These are phyloP conservation scores for Pipistrellus pygmaeus DNA, from an alignment of 2,797 vertebrate species.

Conservation along the genomic window DNA sequence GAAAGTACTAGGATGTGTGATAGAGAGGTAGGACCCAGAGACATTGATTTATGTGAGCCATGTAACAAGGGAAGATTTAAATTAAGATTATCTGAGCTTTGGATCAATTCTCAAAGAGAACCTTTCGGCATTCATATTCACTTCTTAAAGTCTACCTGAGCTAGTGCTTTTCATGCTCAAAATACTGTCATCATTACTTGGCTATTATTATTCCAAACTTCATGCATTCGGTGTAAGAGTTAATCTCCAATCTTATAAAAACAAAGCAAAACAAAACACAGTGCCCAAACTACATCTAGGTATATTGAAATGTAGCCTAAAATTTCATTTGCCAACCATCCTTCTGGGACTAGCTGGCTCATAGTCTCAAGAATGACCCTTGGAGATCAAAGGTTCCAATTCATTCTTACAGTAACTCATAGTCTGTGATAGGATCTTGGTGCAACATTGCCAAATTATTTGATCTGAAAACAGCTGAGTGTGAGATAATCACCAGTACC, in stretches of 20 bases:
- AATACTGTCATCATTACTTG: slow-evolving; percentile 14
- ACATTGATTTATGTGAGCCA: background rate
- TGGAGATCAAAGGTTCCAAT: background rate
- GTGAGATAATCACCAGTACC: background rate
- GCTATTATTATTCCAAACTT: background rate
- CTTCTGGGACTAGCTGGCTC: background rate
- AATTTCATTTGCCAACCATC: background rate
- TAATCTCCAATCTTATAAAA: slow-evolving; percentile 30
- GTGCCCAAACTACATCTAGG: background rate
- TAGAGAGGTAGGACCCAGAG: background rate
- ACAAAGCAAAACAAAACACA: background rate
- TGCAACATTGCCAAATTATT: background rate
- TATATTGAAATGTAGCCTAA: slow-evolving; percentile 22
- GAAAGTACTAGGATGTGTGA: background rate
- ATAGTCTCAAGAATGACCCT: background rate
- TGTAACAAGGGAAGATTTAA: slow-evolving; percentile 32
- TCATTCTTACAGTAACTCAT: background rate
- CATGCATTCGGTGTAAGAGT: background rate
- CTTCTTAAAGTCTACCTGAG: background rate
- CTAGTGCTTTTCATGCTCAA: slow-evolving; percentile 9
- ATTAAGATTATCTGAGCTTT: slow-evolving; percentile 18
- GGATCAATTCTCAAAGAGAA: background rate
- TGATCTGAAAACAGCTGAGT: background rate
- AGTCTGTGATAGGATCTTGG: background rate
- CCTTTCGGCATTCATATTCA: background rate